phyloP scores from a whole-genome alignment of 1,140 invertebrate genomes.

The Coenobita brevimanus region DNA sequence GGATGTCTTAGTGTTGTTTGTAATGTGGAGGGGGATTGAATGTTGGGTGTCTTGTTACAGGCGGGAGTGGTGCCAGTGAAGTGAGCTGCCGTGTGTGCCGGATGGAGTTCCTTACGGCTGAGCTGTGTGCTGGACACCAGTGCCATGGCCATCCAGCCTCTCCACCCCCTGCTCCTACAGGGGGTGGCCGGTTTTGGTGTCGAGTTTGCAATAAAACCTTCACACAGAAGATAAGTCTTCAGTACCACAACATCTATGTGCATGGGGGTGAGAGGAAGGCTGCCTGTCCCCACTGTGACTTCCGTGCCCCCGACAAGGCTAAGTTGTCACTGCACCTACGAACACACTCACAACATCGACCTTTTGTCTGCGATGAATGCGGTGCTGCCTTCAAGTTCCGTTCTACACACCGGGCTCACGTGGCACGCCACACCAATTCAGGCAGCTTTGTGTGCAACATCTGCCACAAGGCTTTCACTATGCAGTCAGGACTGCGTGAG shows the following conservation, averaged over 20 bases:
- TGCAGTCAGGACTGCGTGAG: conserved; percentile 67
- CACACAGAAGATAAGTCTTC: conserved; percentile 55
- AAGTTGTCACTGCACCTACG: conserved; percentile 73
- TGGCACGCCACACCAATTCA: conserved; percentile 68
- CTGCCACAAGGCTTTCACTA: conserved; percentile 69
- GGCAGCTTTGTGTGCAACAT: conserved; percentile 63
- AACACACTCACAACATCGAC: conserved; percentile 72
- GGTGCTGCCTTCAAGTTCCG: conserved; percentile 68
- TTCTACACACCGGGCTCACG: conserved; percentile 55
- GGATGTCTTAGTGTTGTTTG: too few species aligned
- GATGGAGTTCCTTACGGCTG: neutral
- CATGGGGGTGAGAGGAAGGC: conserved; percentile 53
- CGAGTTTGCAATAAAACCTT: conserved; percentile 38
- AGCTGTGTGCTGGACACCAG: neutral
- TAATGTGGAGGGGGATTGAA: too few species aligned
- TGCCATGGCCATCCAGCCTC: conserved; percentile 3
- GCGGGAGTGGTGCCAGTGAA: neutral
- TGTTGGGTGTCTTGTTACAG: neutral
- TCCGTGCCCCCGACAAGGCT: conserved; percentile 55
- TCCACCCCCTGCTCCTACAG: neutral
- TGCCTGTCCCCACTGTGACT: conserved; percentile 55
- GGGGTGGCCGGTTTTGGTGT: neutral
- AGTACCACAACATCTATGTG: conserved; percentile 53
- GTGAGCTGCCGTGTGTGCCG: conserved; percentile 37
- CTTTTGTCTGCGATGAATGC: conserved; percentile 70